These are phyloP conservation scores for Drosophila athabasca DNA, from an alignment of 1,140 invertebrate species.

Conservation along the genomic window DNA sequence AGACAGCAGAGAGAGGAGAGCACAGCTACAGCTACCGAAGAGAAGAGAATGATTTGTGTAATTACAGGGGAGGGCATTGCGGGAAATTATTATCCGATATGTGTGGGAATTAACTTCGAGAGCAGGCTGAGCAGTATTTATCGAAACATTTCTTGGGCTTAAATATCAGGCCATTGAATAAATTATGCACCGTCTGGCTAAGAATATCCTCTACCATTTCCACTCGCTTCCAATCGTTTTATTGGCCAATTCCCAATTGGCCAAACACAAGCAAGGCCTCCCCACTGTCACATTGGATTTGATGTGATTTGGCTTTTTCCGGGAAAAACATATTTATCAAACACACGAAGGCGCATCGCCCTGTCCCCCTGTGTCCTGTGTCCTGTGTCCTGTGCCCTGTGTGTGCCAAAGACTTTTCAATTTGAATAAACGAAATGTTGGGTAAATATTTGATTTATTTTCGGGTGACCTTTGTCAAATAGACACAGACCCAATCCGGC, in stretches of 20 bases:
- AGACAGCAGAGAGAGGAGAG: not conserved
- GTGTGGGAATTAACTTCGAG: constrained; percentile 21
- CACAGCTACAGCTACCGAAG: too few species aligned
- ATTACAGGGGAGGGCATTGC: constrained; percentile 11
- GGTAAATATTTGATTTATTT: constrained; percentile 80
- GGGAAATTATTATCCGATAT: constrained; percentile 45
- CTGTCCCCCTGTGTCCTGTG: too few species aligned
- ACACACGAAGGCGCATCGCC: constrained; percentile 59
- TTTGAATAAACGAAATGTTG: constrained; percentile 71
- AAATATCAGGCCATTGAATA: constrained; percentile 43
- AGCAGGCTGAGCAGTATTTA: not conserved
- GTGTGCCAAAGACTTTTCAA: constrained; percentile 65
- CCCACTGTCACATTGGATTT: constrained; percentile 37
- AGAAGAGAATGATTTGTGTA: constrained; percentile 39
- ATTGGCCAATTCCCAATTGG: constrained; percentile 50
- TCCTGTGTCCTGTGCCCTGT: constrained; percentile 21
- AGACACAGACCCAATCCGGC: constrained; percentile 30
- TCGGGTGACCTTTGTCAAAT: constrained; percentile 74
- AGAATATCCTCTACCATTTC: constrained; percentile 25
- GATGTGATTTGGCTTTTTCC: constrained; percentile 46
- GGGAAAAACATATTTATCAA: constrained; percentile 68
- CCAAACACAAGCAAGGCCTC: constrained; percentile 16
- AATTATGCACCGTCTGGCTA: constrained; percentile 28
- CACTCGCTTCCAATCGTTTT: constrained; percentile 28
- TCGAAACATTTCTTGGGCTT: constrained; percentile 16